A percentile compares a stretch with the other conserved stretches of the same genome.
phyloP scores from a whole-genome alignment of 2,888 invertebrate species.

The Octonoba sinensis region DNA sequence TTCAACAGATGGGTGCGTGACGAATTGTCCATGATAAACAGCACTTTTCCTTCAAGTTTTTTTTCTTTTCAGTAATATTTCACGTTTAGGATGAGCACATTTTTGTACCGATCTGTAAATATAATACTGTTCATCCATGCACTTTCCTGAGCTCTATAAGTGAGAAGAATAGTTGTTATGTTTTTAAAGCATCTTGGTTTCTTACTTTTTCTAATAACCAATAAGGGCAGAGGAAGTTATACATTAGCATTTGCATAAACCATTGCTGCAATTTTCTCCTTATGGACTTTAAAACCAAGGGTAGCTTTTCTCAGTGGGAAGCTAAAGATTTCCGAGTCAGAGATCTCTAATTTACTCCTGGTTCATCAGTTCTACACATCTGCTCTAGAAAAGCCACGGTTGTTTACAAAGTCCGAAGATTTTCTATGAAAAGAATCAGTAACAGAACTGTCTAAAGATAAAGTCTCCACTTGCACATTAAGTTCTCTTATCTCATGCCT shows the following conservation, averaged over 20 bases:
- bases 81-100: constrained; percentile 2
- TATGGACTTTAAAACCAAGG: neutral
- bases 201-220: neutral
- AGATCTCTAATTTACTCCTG: neutral
- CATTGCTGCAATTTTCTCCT: neutral
- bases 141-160: neutral
- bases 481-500: constrained; percentile 38
- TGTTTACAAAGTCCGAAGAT: neutral
- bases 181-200: neutral
- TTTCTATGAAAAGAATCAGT: too few relatives aligned
- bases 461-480: neutral
- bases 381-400: neutral
- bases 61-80: neutral
- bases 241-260: neutral
- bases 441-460: neutral
- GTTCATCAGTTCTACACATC: constrained; percentile 3
- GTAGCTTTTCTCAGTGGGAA: neutral
- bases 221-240: neutral
- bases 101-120: constrained; percentile 5
- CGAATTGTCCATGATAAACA: neutral
- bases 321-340: neutral
- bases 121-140: neutral
- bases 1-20: neutral
- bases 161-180: neutral
- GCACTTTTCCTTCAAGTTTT: neutral